These are phyloP conservation scores for Altica lythri DNA, from an alignment of 2,888 invertebrate species.

Conservation along the genomic window DNA sequence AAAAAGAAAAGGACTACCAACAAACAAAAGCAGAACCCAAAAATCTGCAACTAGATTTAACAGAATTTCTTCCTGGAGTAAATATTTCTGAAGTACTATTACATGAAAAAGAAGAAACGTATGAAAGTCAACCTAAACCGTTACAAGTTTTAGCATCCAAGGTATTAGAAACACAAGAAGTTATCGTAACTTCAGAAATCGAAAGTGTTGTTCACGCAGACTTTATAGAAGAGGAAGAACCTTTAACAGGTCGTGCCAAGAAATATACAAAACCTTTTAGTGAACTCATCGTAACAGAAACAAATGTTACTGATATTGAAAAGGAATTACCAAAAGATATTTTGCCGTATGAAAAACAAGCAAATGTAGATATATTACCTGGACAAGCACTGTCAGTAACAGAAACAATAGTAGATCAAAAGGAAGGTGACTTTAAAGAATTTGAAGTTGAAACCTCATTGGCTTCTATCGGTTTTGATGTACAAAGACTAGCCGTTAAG, in stretches of 20 bases:
- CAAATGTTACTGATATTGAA: slow-evolving; percentile 62
- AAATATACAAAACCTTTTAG: slow-evolving; percentile 58
- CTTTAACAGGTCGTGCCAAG: slow-evolving; percentile 58
- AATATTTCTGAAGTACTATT: slow-evolving; percentile 56
- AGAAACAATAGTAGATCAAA: slow-evolving; percentile 61
- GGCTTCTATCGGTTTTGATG: slow-evolving; percentile 62
- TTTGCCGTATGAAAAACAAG: slow-evolving; percentile 62
- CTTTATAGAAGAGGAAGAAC: slow-evolving; percentile 54
- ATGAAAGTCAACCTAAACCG: slow-evolving; percentile 53
- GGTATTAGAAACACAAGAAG: slow-evolving; percentile 57
- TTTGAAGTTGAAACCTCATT: slow-evolving; percentile 56
- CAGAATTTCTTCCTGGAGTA: slow-evolving; percentile 51
- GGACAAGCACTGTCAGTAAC: slow-evolving; percentile 66
- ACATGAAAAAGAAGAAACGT: slow-evolving; percentile 58
- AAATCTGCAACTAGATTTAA: slow-evolving; percentile 50
- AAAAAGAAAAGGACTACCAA: slow-evolving; percentile 58
- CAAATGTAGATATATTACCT: slow-evolving; percentile 61
- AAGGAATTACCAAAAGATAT: slow-evolving; percentile 58
- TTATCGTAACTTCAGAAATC: slow-evolving; percentile 59
- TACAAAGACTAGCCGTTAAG: slow-evolving; percentile 60
- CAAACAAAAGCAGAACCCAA: slow-evolving; percentile 50
- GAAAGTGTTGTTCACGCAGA: slow-evolving; percentile 57
- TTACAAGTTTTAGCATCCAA: slow-evolving; percentile 54
- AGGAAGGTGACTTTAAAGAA: slow-evolving; percentile 59
- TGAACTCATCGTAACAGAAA: slow-evolving; percentile 62